These are phyloP conservation scores for Manacus vitellinus DNA, from an alignment of 2,113 vertebrate genomes.

Conservation along the genomic window DNA sequence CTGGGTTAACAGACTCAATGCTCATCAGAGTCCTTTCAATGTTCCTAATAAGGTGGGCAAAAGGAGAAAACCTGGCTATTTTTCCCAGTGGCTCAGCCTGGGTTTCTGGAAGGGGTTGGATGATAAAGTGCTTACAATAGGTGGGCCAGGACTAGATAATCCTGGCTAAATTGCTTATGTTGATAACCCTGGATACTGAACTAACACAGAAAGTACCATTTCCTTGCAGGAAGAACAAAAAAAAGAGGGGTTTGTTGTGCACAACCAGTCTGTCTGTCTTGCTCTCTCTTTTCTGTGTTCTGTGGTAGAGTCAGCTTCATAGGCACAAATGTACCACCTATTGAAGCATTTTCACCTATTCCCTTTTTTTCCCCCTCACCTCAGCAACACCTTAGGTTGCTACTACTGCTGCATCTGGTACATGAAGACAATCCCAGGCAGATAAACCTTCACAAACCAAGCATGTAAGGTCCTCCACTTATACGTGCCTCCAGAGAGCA, in stretches of 20 bases:
- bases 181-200: neutral
- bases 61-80: neutral
- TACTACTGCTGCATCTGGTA: neutral
- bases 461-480: neutral
- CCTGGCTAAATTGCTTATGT: neutral
- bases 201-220: neutral
- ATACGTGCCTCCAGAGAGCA: neutral
- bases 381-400: neutral
- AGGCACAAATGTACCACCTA: neutral
- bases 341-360: neutral
- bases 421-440: neutral
- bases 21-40: neutral
- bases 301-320: neutral
- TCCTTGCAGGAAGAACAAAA: neutral
- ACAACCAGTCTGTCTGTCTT: neutral
- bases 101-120: neutral
- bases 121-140: neutral
- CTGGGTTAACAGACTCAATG: neutral
- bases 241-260: neutral
- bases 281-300: neutral
- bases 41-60: neutral
- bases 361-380: neutral
- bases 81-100: neutral
- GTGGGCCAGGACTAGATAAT: accelerated
- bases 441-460: neutral